Evolutionary conservation across 2,888 invertebrate genomes (phyloP), one percentile per base, ranked within the genome.

Genomic region (Leptinotarsa rubiginosa): DNA sequence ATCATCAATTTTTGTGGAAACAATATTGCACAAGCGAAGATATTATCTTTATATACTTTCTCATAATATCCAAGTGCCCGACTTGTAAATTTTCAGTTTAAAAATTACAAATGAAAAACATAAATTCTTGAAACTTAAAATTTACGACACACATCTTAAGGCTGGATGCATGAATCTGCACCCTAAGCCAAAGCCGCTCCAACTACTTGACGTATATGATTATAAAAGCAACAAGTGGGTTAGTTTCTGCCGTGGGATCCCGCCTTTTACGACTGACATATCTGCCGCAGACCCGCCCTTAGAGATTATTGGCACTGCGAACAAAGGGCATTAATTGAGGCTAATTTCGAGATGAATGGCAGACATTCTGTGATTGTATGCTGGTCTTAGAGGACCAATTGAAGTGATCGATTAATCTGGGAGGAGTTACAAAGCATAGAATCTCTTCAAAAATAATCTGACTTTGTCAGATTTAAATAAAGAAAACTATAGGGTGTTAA

Each of bases 231-330:
- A 69, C 69, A 69, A 69, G 73, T 73, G 69, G 73, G 69, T n/a
- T 18, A 54, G 56, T 50, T 52, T 22, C 25, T 49, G 64, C 65
- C 54, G 41, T 67, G 68, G 7, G 56, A 56, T 56, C 69, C 64
- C 73, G 73, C 73, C 73, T 64, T 73, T 73, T 69, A 73, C 49
- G 65, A 64, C 69, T 56, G 59, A 56, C 69, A 56, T 25, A 69
- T 69, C 65, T 25, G 47, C 56, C 52, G 15, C 65, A 65, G 56
- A 65, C 47, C 65, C 69, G 68, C 68, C 65, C 65, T 49, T 54
- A 49, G 41, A 62, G 62, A 62, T 49, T 65, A 54, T 69, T 65
- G 54, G 49, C 69, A 65, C 22, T 22, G 47, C 69, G 56, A 56
- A 69, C 49, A 69, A 50, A 20, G n/a, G 41, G 25, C 59, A 69